phyloP scores from a whole-genome alignment of 1,140 invertebrate species.

The Philotrypesis tridentata region DNA sequence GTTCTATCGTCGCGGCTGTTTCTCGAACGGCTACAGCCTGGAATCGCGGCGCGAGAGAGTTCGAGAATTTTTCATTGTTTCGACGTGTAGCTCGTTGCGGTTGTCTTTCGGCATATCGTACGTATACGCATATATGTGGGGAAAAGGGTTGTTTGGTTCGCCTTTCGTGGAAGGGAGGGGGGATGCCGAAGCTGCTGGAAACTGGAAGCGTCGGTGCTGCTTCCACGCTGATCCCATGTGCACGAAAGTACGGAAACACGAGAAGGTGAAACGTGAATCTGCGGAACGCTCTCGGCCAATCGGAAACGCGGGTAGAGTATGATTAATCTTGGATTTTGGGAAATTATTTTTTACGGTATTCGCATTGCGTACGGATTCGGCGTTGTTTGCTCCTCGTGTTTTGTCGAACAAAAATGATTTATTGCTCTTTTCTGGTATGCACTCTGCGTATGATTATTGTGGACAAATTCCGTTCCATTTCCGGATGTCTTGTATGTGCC shows the following conservation, averaged over 20 bases:
- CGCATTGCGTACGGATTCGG: not conserved
- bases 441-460: no score
- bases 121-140: no score
- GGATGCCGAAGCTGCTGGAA: not conserved
- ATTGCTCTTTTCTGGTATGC: no score
- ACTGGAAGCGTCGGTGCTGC: not conserved
- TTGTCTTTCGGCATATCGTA: not conserved
- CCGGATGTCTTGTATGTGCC: not conserved
- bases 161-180: not conserved
- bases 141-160: not conserved
- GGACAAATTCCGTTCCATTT: not conserved
- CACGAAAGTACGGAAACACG: not conserved
- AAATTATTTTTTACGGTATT: no score
- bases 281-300: not conserved
- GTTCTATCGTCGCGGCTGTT: no score
- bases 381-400: not conserved
- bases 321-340: no score
- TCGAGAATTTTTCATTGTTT: not conserved
- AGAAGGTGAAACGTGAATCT: not conserved
- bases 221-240: no score
- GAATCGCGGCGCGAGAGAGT: no score
- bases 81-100: not conserved
- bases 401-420: no score
- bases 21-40: no score
- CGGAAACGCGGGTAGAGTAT: no score